These are phyloP conservation scores for Drosophila pectinifera DNA, from an alignment of 1,140 invertebrate genomes.

Conservation along the genomic window DNA sequence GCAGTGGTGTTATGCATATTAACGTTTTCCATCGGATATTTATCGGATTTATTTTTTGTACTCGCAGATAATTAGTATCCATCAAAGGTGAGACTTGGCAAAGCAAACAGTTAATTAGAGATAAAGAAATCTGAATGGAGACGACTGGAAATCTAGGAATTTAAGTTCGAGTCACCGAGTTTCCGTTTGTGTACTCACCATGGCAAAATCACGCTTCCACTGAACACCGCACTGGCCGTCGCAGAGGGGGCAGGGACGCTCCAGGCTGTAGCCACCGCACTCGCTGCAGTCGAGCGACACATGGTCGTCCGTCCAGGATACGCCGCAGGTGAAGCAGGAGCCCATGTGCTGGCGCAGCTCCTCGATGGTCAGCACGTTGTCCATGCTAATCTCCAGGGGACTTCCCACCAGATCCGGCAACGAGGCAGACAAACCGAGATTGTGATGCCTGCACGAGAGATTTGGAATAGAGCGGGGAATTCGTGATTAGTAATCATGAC, in stretches of 20 bases:
- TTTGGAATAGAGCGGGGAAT: slow-evolving; percentile 26
- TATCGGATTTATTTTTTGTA: slow-evolving; percentile 23
- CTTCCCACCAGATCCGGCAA: slow-evolving; percentile 82
- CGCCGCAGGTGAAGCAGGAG: slow-evolving; percentile 92
- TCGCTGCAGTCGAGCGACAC: slow-evolving; percentile 92
- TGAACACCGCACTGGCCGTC: slow-evolving; percentile 90
- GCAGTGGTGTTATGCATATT: slow-evolving; percentile 34
- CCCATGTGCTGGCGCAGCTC: slow-evolving; percentile 89
- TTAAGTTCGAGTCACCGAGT: too few species aligned
- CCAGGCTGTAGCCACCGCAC: slow-evolving; percentile 92
- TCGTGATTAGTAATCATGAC: slow-evolving; percentile 50
- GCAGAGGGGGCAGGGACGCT: slow-evolving; percentile 91
- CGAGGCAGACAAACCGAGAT: slow-evolving; percentile 80
- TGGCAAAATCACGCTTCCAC: slow-evolving; percentile 92
- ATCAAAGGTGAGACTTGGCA: slow-evolving; percentile 23
- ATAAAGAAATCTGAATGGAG: slow-evolving; percentile 3
- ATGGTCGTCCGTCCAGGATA: slow-evolving; percentile 92
- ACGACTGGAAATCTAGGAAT: slow-evolving; percentile 18
- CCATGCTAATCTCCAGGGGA: slow-evolving; percentile 82
- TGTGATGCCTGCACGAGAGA: slow-evolving; percentile 74
- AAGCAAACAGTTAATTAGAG: slow-evolving; percentile 15
- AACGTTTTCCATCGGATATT: slow-evolving; percentile 26
- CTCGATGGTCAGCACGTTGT: slow-evolving; percentile 89
- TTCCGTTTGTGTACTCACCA: slow-evolving; percentile 86
- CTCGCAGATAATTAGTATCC: slow-evolving; percentile 32